A percentile compares a stretch with the other conserved stretches of the same genome.
Conservation (phyloP, 2,113 vertebrate species). For the Siniperca chuatsi region DNA sequence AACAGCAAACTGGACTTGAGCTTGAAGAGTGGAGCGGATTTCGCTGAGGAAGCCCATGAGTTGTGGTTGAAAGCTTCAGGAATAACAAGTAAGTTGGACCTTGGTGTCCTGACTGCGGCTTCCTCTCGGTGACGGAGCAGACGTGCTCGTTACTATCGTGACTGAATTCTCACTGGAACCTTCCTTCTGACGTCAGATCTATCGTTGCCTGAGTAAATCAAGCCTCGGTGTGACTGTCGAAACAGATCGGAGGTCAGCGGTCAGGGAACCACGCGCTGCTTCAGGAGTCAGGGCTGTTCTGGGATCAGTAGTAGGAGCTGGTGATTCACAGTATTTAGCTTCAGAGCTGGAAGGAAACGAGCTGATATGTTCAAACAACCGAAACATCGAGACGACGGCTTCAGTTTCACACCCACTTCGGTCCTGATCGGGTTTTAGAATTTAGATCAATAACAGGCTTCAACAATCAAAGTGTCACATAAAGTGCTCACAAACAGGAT, state of each 20-base stretch:
- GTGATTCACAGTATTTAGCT: constrained; percentile 17
- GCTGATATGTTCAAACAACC: neutral
- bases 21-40: neutral
- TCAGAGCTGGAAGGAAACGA: neutral
- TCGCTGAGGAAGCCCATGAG: neutral
- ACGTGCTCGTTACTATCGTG: too few relatives aligned
- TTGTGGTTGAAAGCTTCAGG: neutral
- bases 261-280: neutral
- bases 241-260: constrained; percentile 16
- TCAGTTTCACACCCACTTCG: neutral
- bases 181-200: constrained; percentile 1
- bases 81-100: neutral
- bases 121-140: too few relatives aligned
- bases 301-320: constrained; percentile 21
- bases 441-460: neutral
- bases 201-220: neutral
- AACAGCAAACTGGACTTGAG: neutral
- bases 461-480: constrained; percentile 14
- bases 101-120: neutral
- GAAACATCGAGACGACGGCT: neutral
- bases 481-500: constrained; percentile 15
- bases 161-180: neutral
- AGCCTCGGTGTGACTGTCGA: neutral
- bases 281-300: constrained; percentile 8
- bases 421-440: neutral